phyloP scores from a whole-genome alignment of 2,888 invertebrate species.

The Podotricha telesiphe region DNA sequence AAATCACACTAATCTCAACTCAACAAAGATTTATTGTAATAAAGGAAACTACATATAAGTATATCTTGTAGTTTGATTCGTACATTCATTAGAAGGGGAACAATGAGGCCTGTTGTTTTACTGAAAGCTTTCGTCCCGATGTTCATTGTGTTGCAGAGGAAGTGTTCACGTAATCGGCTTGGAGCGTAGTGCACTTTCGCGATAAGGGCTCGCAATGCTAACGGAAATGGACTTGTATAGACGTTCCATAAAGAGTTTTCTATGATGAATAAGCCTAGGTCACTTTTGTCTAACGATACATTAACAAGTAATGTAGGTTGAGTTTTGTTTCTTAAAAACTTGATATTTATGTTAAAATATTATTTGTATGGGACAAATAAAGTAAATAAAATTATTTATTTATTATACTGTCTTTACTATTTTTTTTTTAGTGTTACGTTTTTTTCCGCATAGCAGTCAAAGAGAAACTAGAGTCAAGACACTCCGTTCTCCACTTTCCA shows the following conservation, averaged over 20 bases:
- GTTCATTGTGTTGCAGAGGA: slow-evolving; percentile 42
- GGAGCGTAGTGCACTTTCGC: slow-evolving; percentile 43
- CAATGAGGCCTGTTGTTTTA: slow-evolving; percentile 45
- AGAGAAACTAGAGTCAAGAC: not conserved
- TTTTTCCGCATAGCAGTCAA: too few relatives aligned
- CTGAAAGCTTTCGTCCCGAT: slow-evolving; percentile 40
- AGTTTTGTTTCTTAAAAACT: not conserved
- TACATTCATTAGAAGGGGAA: slow-evolving; percentile 36
- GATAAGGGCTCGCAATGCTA: slow-evolving; percentile 43
- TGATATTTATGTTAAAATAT: too few relatives aligned
- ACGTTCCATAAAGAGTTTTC: slow-evolving; percentile 34
- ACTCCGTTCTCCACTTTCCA: too few relatives aligned
- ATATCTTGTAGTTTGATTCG: slow-evolving; percentile 18
- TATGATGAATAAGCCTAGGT: slow-evolving; percentile 26
- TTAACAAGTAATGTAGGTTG: slow-evolving; percentile 1
- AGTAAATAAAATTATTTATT: too few relatives aligned
- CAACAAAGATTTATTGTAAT: not conserved
- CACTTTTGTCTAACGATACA: slow-evolving; percentile 21
- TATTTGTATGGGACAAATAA: too few relatives aligned
- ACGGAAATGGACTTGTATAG: slow-evolving; percentile 41
- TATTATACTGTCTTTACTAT: too few relatives aligned
- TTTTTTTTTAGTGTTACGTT: too few relatives aligned
- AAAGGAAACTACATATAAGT: slow-evolving; percentile 9
- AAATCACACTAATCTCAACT: not conserved
- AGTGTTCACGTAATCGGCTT: slow-evolving; percentile 46